Evolutionary conservation across 2,797 vertebrate genomes (phyloP), one percentile per base, ranked within the genome.

Genomic region (Australoheros facetus): DNA sequence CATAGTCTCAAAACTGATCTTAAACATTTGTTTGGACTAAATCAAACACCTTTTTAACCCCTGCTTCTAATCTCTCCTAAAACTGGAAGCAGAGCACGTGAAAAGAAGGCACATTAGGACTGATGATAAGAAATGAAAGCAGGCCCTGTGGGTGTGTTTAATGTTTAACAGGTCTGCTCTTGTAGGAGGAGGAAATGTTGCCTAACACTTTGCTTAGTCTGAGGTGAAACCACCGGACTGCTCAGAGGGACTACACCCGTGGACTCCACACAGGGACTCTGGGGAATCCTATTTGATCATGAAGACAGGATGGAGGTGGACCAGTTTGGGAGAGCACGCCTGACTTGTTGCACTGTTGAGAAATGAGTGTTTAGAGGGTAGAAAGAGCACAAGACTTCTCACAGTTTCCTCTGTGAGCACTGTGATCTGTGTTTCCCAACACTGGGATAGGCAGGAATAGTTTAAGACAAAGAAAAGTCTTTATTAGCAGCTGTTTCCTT

Each of bases 141-240:
- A 60, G 26, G 53, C 82, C 64, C 73, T 21, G 21, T 34, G 19
- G 13, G 54, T 1, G 3, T 71, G 93, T 85, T 95, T 95, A 95
- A 96, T 94, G 86, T 93, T 94, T 94, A 95, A 95, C 95, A 23
- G 79, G 81, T 89, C 83, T 85, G 77, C 90, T 90, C 87, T 88
- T 13, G 1, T 71, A n/a, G 79, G 89, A 87, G 89, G 87, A 86
- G 91, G 84, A 84, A 83, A 72, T 66, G 82, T 87, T 81, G 48
- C 74, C 55, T 45, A 51, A 89, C 75, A 60, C 77, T 88, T 78
- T 59, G 42, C 83, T 81, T 78, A 81, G 64, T 80, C 71, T 10
- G 79, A 75, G 72, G 58, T 75, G 75, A 89, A 88, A 83, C 55
- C 54, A 34, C 4, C 16, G 9, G 9, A 37, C 37, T 11, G 37